Conservation (phyloP, 53 echinoderm and acorn worm genomes). For the Astropecten irregularis region DNA sequence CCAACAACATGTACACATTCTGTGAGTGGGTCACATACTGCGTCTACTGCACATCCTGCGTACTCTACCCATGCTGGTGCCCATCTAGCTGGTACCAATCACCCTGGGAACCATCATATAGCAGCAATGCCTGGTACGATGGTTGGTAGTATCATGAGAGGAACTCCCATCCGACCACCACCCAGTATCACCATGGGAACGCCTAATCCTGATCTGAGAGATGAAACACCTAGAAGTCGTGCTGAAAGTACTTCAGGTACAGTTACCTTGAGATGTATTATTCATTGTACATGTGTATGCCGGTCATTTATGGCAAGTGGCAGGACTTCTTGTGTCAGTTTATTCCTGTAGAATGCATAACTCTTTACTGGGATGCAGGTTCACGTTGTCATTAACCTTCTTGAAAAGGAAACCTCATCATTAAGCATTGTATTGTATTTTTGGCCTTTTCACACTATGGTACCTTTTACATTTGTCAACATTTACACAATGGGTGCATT, state of each 20-base stretch:
- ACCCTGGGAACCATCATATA: slow-evolving; percentile 41
- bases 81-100: slow-evolving; percentile 40
- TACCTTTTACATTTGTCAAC: too few relatives aligned
- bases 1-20: slow-evolving; percentile 17
- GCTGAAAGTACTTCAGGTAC: slow-evolving; percentile 63
- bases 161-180: slow-evolving; percentile 75
- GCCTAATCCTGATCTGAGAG: slow-evolving; percentile 87
- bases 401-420: too few relatives aligned
- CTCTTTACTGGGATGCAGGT: too few relatives aligned
- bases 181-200: slow-evolving; percentile 82
- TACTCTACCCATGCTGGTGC: slow-evolving; percentile 61
- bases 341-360: too few relatives aligned
- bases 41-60: slow-evolving; percentile 41
- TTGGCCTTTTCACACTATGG: too few relatives aligned
- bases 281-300: too few relatives aligned
- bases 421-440: too few relatives aligned
- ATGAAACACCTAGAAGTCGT: slow-evolving; percentile 45
- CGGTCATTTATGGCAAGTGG: too few relatives aligned
- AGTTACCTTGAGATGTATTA: background rate
- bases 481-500: too few relatives aligned
- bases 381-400: too few relatives aligned
- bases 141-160: slow-evolving; percentile 81
- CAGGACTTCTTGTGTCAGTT: too few relatives aligned
- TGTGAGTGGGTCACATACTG: slow-evolving; percentile 18
- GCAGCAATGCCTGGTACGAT: slow-evolving; percentile 17